These are phyloP conservation scores for Brachionus rotundiformis DNA, from an alignment of 1,140 invertebrate genomes.

Conservation along the genomic window DNA sequence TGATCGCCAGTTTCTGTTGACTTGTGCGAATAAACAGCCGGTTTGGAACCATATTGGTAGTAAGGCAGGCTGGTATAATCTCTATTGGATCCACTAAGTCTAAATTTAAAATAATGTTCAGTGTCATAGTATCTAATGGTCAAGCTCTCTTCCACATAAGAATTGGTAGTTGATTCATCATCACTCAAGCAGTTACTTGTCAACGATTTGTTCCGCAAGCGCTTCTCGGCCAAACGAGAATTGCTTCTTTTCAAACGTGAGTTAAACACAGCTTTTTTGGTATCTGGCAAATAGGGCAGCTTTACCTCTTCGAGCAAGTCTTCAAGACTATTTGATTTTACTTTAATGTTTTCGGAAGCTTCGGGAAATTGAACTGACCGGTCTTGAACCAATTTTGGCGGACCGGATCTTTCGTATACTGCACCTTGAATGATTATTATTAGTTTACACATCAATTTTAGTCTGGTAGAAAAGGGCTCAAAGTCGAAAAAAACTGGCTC, in stretches of 20 bases:
- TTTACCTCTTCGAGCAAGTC: not conserved
- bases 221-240: slow-evolving; percentile 15
- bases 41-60: slow-evolving; percentile 26
- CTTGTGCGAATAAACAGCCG: not conserved
- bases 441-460: slow-evolving; percentile 49
- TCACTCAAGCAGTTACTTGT: slow-evolving; percentile 28
- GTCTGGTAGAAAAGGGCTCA: slow-evolving; percentile 23
- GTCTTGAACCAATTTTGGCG: slow-evolving; percentile 44
- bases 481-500: slow-evolving; percentile 29
- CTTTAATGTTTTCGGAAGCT: not conserved
- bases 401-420: not conserved
- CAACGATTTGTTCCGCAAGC: not conserved
- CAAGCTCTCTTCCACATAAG: not conserved
- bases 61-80: slow-evolving; percentile 46
- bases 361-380: slow-evolving; percentile 37
- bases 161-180: not conserved
- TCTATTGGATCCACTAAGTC: not conserved
- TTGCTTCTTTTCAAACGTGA: not conserved
- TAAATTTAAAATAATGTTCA: slow-evolving; percentile 47
- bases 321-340: slow-evolving; percentile 40
- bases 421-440: slow-evolving; percentile 45
- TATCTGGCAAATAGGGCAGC: not conserved
- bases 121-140: not conserved
- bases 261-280: not conserved
- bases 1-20: not conserved